These are phyloP conservation scores for Fabriciana adippe DNA, from an alignment of 2,888 invertebrate species.

Conservation along the genomic window DNA sequence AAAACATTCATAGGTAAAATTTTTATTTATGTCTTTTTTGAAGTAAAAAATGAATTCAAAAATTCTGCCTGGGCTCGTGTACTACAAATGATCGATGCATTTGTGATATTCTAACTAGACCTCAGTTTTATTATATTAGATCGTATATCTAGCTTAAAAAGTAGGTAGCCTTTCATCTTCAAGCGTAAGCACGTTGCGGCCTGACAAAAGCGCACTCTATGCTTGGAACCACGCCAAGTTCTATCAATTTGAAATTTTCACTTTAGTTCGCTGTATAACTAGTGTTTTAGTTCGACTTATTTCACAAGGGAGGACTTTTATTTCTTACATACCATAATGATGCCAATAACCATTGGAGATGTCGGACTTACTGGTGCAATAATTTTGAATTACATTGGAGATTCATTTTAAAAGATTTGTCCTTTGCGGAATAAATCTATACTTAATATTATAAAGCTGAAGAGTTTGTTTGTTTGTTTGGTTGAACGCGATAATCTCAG, in stretches of 20 bases:
- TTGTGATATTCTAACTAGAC: neutral
- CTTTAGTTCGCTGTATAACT: slow-evolving; percentile 36
- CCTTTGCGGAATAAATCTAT: no score
- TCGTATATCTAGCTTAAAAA: slow-evolving; percentile 31
- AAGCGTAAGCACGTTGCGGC: slow-evolving; percentile 48
- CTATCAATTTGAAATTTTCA: slow-evolving; percentile 58
- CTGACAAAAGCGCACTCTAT: slow-evolving; percentile 59
- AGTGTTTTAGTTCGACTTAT: slow-evolving; percentile 31
- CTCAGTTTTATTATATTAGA: slow-evolving; percentile 21
- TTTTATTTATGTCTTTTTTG: no score
- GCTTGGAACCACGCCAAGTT: slow-evolving; percentile 58
- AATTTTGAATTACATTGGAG: no score
- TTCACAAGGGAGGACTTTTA: slow-evolving; percentile 24
- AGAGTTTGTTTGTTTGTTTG: no score
- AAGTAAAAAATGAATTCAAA: no score
- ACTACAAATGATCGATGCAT: no score
- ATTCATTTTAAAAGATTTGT: no score
- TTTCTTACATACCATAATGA: slow-evolving; percentile 21
- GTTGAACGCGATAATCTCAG: no score
- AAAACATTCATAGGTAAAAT: no score
- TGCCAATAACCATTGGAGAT: slow-evolving; percentile 9
- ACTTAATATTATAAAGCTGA: no score
- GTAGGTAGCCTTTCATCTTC: slow-evolving; percentile 49
- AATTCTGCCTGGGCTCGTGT: no score
- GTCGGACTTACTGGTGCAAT: neutral